Base-by-base conservation (phyloP, 2,888 invertebrate genomes). In the Andricus curvator region DNA sequence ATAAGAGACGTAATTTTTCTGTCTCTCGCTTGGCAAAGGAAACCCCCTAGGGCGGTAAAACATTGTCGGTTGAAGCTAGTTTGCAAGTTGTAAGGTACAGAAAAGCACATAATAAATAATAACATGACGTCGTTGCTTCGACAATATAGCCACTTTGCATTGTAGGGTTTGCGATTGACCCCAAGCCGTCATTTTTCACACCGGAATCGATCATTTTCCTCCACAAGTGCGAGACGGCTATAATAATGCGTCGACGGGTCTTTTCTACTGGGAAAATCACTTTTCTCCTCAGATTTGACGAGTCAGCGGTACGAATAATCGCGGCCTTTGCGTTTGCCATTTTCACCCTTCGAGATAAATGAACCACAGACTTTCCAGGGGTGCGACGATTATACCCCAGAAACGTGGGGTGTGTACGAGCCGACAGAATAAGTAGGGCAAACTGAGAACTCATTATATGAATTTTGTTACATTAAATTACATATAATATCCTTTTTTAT, bases 261-360 rank as follows among this genome's bases (percentile, higher is more conserved):
- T 56, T 74, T 56, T 51, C 74, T 74, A 56, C n/a, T 33, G 51
- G 51, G 29, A 51, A 56, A 51, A 29, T 51, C 74, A 33, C n/a
- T 62, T n/a, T 62, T 13, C 62, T 62, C 62, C 25, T 13, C 9
- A 62, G 33, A 74, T 74, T 74, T n/a, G 56, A 74, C 51, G 74
- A 74, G 74, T 25, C 74, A 48, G 51, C 51, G 25, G 20, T 51
- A 56, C 51, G 51, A 74, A 74, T 51, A 74, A 74, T 33, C 51
- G 33, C 33, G 25, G 33, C 62, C 62, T 70, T 68, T 51, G 25
- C 33, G 20, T 70, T 48, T 74, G 56, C 51, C 51, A 51, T 8
- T 33, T 11, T 74, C 29, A 17, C 33, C 74, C 48, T 70, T 70
- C 70, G 29, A 74, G n/a, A 74, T 74, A 51, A 74, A 74, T 48